Conservation (phyloP, 2,113 vertebrate species). For the Furnarius figulus region DNA sequence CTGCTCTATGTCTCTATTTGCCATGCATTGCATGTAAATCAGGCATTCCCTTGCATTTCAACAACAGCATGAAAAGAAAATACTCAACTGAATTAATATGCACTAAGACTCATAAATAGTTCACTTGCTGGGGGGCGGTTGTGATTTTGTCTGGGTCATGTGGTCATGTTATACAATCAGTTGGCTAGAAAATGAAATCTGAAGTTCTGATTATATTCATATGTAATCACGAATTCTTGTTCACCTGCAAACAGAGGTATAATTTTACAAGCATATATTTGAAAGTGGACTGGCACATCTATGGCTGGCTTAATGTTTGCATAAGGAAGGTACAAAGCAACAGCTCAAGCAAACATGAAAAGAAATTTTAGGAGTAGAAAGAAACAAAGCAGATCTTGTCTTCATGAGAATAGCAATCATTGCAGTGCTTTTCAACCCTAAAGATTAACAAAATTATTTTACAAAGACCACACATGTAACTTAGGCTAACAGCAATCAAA, state of each 20-base stretch:
- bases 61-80: not conserved
- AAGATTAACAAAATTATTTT: slow-evolving; percentile 14
- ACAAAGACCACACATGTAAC: not conserved
- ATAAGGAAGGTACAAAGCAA: not conserved
- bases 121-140: not conserved
- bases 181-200: not conserved
- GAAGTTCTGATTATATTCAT: not conserved
- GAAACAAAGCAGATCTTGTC: not conserved
- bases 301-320: not conserved
- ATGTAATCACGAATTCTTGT: not conserved
- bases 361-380: not conserved
- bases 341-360: not conserved
- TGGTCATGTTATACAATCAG: not conserved
- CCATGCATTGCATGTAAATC: not conserved
- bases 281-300: not conserved
- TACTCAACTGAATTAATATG: not conserved
- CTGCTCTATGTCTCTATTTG: not conserved
- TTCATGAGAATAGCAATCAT: not conserved
- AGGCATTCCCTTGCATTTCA: not conserved
- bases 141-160: not conserved
- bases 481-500: not conserved
- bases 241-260: not conserved
- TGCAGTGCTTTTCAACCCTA: not conserved
- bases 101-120: not conserved
- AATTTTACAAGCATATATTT: not conserved